These are phyloP conservation scores for Pitta sordida DNA, from an alignment of 2,113 vertebrate species.

Conservation along the genomic window DNA sequence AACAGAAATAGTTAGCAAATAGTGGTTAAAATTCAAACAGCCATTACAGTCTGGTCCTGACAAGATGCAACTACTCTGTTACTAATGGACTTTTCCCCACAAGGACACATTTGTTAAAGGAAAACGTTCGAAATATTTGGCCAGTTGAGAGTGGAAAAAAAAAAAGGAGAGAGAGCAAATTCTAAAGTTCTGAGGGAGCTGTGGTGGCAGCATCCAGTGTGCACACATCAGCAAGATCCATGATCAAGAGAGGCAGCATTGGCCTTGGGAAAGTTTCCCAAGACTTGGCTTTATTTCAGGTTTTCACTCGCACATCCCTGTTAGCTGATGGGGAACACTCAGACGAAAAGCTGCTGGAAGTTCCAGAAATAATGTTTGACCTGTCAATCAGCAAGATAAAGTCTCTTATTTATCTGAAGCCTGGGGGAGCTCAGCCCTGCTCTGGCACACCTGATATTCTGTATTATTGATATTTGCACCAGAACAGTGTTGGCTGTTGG, in stretches of 20 bases:
- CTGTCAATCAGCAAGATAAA: background rate
- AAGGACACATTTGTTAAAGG: conserved; percentile 45
- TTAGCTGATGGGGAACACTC: background rate
- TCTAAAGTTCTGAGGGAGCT: conserved; percentile 22
- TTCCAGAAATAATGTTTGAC: background rate
- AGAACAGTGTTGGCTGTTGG: background rate
- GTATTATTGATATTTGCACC: accelerated
- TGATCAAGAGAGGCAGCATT: background rate
- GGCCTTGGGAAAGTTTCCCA: background rate
- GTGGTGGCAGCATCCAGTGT: background rate
- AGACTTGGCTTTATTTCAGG: background rate
- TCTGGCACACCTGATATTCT: background rate
- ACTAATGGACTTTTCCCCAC: conserved; percentile 52
- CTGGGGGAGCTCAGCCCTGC: background rate
- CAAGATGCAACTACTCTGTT: conserved; percentile 51
- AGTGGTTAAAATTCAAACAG: conserved; percentile 70
- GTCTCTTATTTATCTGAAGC: background rate
- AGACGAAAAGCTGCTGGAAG: background rate
- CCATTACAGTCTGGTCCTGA: conserved; percentile 55
- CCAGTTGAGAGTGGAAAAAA: background rate
- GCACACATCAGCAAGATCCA: background rate
- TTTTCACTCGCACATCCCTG: background rate
- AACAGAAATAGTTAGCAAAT: conserved; percentile 56
- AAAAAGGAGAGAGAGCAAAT: background rate
- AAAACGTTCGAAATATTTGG: conserved; percentile 45